Evolutionary conservation across 2,797 vertebrate species (phyloP), one percentile per base, ranked within the genome.

Genomic region (Sebastes jordani): DNA sequence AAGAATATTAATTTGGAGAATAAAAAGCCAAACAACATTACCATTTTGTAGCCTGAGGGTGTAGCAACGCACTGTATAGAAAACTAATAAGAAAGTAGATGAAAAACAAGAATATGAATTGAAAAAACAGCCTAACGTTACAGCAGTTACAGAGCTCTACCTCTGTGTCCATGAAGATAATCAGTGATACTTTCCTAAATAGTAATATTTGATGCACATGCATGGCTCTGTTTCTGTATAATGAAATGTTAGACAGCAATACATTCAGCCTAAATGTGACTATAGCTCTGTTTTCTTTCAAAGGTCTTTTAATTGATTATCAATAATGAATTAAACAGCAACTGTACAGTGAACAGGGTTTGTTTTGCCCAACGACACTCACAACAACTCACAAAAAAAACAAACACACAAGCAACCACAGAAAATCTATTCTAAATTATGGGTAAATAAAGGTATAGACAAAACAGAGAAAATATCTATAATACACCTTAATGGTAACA

Each of bases 1-100:
- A 27, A 70, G 64, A 86, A 85, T 82, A 81, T 88, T 84, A 56
- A 60, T 61, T 70, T 71, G 22, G 42, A 71, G 77, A 83, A 82
- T 68, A 42, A 46, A 46, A 82, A 81, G 52, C 30, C 71, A 79
- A 82, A 67, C 73, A 86, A 67, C 71, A 86, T 84, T 84, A 76
- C 4, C 23, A 70, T 71, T 71, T 71, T 70, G 54, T 38, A 46
- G 68, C 89, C 76, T 63, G 55, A 67, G 80, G 90, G 55, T 65
- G 23, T 62, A 66, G 49, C 63, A 70, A n/a, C 59, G 56, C 60
- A n/a, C 56, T 69, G 42, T 62, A 81, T 76, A 2, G 23, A 71
- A 77, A 89, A 30, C 72, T 49, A 77, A 86, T 74, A 42, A 29
- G 29, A 67, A 76, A 78, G 34, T 42, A 62, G 73, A 71, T 46